Evolutionary conservation across 2,888 invertebrate species (phyloP).

Genomic region (Lucinisca nassula): DNA sequence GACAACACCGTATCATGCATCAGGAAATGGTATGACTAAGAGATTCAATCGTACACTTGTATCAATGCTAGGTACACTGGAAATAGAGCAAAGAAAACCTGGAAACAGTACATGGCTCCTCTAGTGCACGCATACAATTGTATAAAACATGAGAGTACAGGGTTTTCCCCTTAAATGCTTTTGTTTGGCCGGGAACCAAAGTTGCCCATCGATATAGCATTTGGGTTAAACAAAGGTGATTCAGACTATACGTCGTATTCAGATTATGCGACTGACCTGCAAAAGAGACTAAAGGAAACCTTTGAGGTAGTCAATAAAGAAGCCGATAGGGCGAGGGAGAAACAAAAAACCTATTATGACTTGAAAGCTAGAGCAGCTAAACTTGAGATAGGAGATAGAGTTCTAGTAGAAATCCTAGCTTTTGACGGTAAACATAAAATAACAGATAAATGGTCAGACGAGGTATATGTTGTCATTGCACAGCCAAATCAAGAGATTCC

Average conservation of each 20-base stretch:
- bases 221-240: background rate
- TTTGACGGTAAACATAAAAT: no score
- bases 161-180: background rate
- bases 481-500: no score
- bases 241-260: background rate
- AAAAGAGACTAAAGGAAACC: background rate
- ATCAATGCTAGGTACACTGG: slow-evolving; percentile 2
- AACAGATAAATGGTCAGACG: no score
- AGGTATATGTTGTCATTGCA: no score
- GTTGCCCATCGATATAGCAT: background rate
- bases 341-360: slow-evolving; percentile 5
- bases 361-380: slow-evolving; percentile 1
- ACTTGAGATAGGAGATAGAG: no score
- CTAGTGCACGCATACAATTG: slow-evolving; percentile 12
- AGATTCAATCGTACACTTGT: background rate
- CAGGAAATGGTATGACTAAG: slow-evolving; percentile 4
- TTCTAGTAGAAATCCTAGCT: no score
- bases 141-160: slow-evolving; percentile 14
- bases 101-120: background rate
- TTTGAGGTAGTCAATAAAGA: background rate
- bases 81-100: background rate
- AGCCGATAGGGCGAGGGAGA: background rate
- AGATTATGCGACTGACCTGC: background rate
- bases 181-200: background rate
- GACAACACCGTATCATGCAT: background rate